Percentiles rank a stretch among this genome's conserved stretches.
These are phyloP conservation scores for Pongo abelii DNA, from an alignment of 2,113 vertebrate genomes.

Conservation along the genomic window DNA sequence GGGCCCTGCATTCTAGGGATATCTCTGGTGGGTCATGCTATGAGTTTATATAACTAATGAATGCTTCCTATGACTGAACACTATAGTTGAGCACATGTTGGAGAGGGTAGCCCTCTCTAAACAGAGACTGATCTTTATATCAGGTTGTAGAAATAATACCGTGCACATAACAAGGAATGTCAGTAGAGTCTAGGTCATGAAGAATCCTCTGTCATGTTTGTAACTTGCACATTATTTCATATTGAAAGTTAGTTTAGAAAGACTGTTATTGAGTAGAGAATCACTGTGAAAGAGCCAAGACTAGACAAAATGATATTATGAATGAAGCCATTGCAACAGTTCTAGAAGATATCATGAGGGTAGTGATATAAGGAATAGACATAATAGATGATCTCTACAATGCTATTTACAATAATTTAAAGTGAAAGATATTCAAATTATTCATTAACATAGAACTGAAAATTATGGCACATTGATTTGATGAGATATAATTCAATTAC, in stretches of 20 bases:
- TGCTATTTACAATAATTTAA: constrained; percentile 13
- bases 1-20: not conserved
- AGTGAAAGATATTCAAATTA: not conserved
- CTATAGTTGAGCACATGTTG: not conserved
- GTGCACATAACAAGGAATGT: not conserved
- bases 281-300: constrained; percentile 21
- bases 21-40: not conserved
- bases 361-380: not conserved
- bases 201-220: not conserved
- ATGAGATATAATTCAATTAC: not conserved
- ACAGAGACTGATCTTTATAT: not conserved
- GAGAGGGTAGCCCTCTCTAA: not conserved
- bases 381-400: not conserved
- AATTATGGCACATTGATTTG: not conserved
- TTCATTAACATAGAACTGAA: not conserved
- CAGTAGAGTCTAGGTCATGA: not conserved
- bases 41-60: not conserved
- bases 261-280: not conserved
- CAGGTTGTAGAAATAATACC: not conserved
- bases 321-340: not conserved
- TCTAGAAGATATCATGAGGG: not conserved
- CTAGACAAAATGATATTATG: constrained; percentile 11
- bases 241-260: not conserved
- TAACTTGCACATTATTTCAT: not conserved
- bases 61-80: not conserved